These are phyloP conservation scores for Eupithecia centaureata DNA, from an alignment of 2,888 invertebrate species.

Conservation along the genomic window DNA sequence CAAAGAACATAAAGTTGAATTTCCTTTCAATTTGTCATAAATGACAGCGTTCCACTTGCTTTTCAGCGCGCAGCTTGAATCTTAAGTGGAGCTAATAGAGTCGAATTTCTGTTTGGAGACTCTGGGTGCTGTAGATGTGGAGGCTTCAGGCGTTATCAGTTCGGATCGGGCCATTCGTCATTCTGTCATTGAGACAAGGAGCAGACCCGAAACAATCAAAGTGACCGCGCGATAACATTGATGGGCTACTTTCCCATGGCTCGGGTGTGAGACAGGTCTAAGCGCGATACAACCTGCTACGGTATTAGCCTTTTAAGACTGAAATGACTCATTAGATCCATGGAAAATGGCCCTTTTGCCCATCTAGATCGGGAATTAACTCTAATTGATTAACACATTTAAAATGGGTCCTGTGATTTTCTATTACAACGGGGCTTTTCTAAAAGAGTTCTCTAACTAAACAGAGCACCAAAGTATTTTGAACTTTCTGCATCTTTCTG, in stretches of 20 bases:
- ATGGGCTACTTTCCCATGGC: conserved; percentile 54
- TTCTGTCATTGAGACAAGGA: conserved; percentile 78
- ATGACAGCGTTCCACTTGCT: not conserved
- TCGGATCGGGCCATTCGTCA: conserved; percentile 80
- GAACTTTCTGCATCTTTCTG: not conserved
- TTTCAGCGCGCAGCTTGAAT: not conserved
- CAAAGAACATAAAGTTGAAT: conserved; percentile 6
- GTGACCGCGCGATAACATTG: conserved; percentile 77
- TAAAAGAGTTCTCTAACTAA: not conserved
- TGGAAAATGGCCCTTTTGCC: not conserved
- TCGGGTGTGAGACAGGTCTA: conserved; percentile 28
- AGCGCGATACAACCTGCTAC: conserved; percentile 1
- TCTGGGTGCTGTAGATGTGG: conserved; percentile 50
- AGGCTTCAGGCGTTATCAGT: conserved; percentile 58
- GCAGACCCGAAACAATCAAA: conserved; percentile 72
- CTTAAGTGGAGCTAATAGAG: conserved; percentile 1
- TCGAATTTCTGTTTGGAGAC: not conserved
- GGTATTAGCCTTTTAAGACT: not conserved
- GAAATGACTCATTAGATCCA: conserved; percentile 3
- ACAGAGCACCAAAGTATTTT: not conserved
- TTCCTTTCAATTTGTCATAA: conserved; percentile 1
- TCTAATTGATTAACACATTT: not conserved
- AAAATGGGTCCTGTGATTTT: not conserved
- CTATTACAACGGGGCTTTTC: not conserved
- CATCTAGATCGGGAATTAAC: not conserved